Base-by-base conservation (phyloP, 2,888 invertebrate species). In the Belgica antarctica region DNA sequence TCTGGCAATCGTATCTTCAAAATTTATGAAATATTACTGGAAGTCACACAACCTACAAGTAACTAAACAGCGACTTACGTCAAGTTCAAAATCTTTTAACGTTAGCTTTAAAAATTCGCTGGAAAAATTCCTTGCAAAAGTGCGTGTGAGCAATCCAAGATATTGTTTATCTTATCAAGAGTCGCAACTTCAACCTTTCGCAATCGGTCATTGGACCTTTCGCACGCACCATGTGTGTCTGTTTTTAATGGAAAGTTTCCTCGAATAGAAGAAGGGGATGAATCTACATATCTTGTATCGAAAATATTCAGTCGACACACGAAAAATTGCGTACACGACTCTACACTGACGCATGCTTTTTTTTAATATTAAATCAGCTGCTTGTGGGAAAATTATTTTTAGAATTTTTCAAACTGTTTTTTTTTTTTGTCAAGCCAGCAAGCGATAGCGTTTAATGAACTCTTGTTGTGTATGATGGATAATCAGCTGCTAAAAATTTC, bases 371-470 rank as follows among this genome's bases (percentile, higher is more conserved):
- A 47, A 47, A 66, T 66, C 65, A 66, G 65, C 65, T 66, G 65
- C 41, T 66, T 22, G 3, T 31, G 41, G 15, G 12, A 66, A 47
- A 47, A 47, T 10, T 4, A 17, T 65, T 65, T 46, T n/a, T 52
- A 17, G 19, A 52, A n/a, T n/a, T n/a, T n/a, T n/a, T 22, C 17
- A 52, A 52, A 52, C 52, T 52, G 8, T 52, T 4, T 46, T 46
- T 46, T 46, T 46, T 7, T 46, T 46, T 12, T 46, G 46, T 46
- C 3, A n/a, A 15, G 5, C 46, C n/a, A n/a, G n/a, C n/a, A n/a
- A 15, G 41, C 46, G 46, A 24, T 41, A 34, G 65, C 65, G 65
- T 66, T 66, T 66, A 66, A 66, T 66, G 65, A 63, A 63, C 63
- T 36, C 22, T 34, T 22, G n/a, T n/a, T n/a, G n/a, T n/a, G 25